Conservation (phyloP, 2,888 invertebrate genomes). For the Limnephilus rhombicus region DNA sequence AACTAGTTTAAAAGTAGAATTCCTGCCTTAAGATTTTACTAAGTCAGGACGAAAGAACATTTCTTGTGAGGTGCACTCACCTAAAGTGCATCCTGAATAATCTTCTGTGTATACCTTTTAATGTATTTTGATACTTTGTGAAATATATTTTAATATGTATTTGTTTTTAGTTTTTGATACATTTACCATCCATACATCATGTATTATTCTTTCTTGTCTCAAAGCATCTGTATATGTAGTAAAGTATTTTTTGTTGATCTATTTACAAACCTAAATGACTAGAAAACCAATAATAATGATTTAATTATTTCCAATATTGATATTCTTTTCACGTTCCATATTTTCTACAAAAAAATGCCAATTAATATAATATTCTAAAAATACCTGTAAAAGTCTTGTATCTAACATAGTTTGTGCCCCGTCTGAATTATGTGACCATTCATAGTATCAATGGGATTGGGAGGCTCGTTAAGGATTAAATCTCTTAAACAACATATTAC, state of each 20-base stretch:
- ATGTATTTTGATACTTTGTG: constrained; percentile 80
- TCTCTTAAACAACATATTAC: constrained; percentile 73
- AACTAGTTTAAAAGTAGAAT: constrained; percentile 33
- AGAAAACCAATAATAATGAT: constrained; percentile 41
- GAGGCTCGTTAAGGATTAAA: constrained; percentile 68
- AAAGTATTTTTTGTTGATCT: constrained; percentile 37
- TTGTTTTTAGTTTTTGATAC: constrained; percentile 57
- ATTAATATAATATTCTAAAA: constrained; percentile 66
- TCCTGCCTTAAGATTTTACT: constrained; percentile 54
- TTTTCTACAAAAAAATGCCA: constrained; percentile 64
- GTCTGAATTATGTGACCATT: constrained; percentile 62
- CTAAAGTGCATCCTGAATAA: constrained; percentile 33
- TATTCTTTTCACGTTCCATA: constrained; percentile 61
- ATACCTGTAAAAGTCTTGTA: constrained; percentile 60
- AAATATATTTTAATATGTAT: constrained; percentile 70
- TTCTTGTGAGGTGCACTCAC: constrained; percentile 46
- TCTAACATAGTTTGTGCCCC: constrained; percentile 59
- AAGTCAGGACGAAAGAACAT: constrained; percentile 32
- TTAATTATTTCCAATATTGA: constrained; percentile 53
- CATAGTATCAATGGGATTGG: constrained; percentile 46
- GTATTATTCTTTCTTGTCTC: constrained; percentile 9
- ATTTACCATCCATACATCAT: constrained; percentile 41
- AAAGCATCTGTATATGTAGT: constrained; percentile 44
- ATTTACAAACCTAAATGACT: constrained; percentile 51
- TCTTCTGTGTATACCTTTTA: constrained; percentile 77